phyloP scores from a whole-genome alignment of 30 jellyfish, hydroid and myxozoan species.

The Haliclystus octoradiatus region DNA sequence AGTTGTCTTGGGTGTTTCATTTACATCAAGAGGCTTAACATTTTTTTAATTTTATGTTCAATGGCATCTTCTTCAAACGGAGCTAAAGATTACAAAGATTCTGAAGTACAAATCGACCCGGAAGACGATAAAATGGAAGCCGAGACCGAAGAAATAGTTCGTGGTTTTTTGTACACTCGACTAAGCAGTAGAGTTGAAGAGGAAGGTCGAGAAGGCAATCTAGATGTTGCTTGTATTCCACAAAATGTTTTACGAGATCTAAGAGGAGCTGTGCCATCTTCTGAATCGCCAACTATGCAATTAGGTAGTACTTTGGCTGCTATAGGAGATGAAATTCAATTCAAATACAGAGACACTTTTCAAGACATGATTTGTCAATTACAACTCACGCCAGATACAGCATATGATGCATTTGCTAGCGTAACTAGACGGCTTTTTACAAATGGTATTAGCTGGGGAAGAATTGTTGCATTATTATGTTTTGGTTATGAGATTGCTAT shows the following conservation, averaged over 20 bases:
- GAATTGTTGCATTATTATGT: conserved; percentile 64
- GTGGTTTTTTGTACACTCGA: conserved; percentile 47
- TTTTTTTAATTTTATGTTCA: too few relatives aligned
- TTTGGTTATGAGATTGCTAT: conserved; percentile 93
- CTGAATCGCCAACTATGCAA: background rate
- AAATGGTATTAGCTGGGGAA: conserved; percentile 85
- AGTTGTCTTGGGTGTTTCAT: too few relatives aligned
- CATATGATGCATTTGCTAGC: conserved; percentile 58
- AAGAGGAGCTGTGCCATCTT: conserved; percentile 3
- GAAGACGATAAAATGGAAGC: conserved; percentile 22
- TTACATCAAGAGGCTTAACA: too few relatives aligned
- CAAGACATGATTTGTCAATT: conserved; percentile 38
- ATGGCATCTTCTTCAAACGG: background rate
- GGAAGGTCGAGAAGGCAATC: conserved; percentile 59
- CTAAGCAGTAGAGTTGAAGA: conserved; percentile 59
- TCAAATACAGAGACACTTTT: conserved; percentile 30
- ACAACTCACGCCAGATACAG: conserved; percentile 63
- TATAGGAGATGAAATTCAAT: conserved; percentile 42
- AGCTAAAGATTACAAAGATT: background rate
- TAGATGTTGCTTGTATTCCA: conserved; percentile 55
- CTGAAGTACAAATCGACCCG: conserved; percentile 7
- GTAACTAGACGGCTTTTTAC: conserved; percentile 60
- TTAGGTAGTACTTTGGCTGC: conserved; percentile 21
- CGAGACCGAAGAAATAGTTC: conserved; percentile 54
- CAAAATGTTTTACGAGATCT: conserved; percentile 20